Base-by-base conservation (phyloP, 53 echinoderm and acorn worm species). In the Luidia sarsii region DNA sequence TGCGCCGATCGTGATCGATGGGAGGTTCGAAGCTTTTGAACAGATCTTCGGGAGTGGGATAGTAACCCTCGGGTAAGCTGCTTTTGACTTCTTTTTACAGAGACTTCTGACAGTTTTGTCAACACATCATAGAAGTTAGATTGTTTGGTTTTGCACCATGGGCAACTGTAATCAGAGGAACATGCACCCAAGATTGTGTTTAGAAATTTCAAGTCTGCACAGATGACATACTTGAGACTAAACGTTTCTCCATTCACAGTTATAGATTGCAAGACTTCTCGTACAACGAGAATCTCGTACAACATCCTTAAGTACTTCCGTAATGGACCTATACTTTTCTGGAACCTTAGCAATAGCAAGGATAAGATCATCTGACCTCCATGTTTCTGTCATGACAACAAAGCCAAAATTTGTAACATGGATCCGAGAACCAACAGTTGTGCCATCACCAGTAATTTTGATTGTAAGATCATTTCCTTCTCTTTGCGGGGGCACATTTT, bases 361-460 rank as follows among this genome's bases (percentile, higher is more conserved):
- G 13, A 51, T 51, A 33, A 48, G 68, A 67, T 67, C 68, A 67
- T 48, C 48, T 16, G 68, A 67, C 48, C 68, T 67, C 68, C 49
- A 67, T 67, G 29, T 67, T 24, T 67, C 11, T 67, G 48, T 67
- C 9, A 48, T 67, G 45, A 48, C 68, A 36, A 67, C 46, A 68
- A 68, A 68, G 48, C 68, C 68, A 68, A 68, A 45, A 48, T 68
- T 68, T 11, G 69, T 68, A 31, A 33, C 69, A 68, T 68, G 69
- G 18, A 68, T 7, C n/a, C 50, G 69, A 0, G 69, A 68, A 34
- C 69, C 69, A 32, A 68, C 68, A 30, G 68, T 49, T 50, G 50
- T 49, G 50, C 68, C 68, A 49, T 49, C 49, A 68, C 69, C 69
- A 19, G 69, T 49, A 50, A 68, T 49, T 35, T 68, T 68, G 33